Evolutionary conservation across 2,797 vertebrate genomes (phyloP), one percentile per base, ranked within the genome.

Genomic region (Spheniscus humboldti): DNA sequence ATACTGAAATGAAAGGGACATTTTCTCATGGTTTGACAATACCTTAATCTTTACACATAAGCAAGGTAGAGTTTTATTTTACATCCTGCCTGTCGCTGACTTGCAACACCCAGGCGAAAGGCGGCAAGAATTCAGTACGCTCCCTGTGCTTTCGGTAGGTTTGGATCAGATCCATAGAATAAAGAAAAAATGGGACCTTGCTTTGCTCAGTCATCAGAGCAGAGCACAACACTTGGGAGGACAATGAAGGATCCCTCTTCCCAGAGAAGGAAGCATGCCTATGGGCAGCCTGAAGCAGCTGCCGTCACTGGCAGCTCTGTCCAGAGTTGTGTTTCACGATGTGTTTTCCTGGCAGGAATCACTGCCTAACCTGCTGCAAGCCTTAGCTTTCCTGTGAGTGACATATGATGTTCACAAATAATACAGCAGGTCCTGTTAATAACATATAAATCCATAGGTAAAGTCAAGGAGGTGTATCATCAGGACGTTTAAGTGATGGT

Each of bases 301-400:
- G 52, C 6, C 2, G 66, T 16, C 3, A 3, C 37, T n/a, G 25
- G 33, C 18, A 31, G 18, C 31, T 57, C 50, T 2, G 0, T 10
- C 86, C 55, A 5, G 1, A 41, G 15, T 0, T 60, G 19, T 1
- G 3, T 9, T 39, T 73, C 73, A 41, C 5, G 2, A 4, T 1
- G 63, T 4, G 6, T 68, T 86, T 50, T 41, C 63, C 79, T 17
- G 63, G 20, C 63, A 41, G 76, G 41, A 57, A 6, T 41, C 0
- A 0, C 39, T 56, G 27, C 91, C 63, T 10, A 35, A 10, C 24
- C 43, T 59, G 6, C 56, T 92, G 41, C 50, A 23, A 63, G 64
- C 24, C 47, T 53, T 1, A 18, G 24, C 30, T 85, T 48, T 78
- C 52, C 14, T 28, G 10, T 45, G 35, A 27, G 17, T 48, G 50